These are phyloP conservation scores for Malthinus flaveolus DNA, from an alignment of 2,888 invertebrate species.

Conservation along the genomic window DNA sequence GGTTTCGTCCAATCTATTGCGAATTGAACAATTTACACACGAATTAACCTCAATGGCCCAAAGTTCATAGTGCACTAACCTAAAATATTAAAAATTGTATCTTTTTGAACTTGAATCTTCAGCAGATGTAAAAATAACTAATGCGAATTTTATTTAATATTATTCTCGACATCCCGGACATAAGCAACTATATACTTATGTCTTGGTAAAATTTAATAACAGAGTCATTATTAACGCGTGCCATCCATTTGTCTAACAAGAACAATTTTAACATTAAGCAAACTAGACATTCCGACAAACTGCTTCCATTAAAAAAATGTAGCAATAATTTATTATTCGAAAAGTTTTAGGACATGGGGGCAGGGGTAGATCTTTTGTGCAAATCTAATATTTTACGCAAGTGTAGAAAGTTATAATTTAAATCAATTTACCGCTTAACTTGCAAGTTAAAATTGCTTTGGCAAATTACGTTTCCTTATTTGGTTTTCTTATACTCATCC, in stretches of 20 bases:
- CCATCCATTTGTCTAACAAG: constrained; percentile 45
- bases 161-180: constrained; percentile 54
- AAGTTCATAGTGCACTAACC: too few relatives aligned
- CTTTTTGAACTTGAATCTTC: constrained; percentile 14
- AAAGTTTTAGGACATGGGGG: too few relatives aligned
- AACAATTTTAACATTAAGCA: constrained; percentile 44
- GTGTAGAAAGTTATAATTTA: too few relatives aligned
- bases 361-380: too few relatives aligned
- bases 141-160: constrained; percentile 49
- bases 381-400: too few relatives aligned
- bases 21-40: constrained; percentile 13
- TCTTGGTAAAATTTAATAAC: constrained; percentile 45
- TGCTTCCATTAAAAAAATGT: constrained; percentile 31
- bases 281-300: constrained; percentile 38
- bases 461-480: too few relatives aligned
- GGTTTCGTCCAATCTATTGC: constrained; percentile 6
- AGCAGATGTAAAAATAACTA: constrained; percentile 26
- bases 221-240: constrained; percentile 43
- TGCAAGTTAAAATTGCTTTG: too few relatives aligned
- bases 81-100: too few relatives aligned
- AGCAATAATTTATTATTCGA: too few relatives aligned
- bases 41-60: too few relatives aligned
- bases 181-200: constrained; percentile 48
- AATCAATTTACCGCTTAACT: too few relatives aligned
- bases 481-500: too few relatives aligned